These are phyloP conservation scores for Rhodophaea formosa DNA, from an alignment of 2,888 invertebrate species.

Conservation along the genomic window DNA sequence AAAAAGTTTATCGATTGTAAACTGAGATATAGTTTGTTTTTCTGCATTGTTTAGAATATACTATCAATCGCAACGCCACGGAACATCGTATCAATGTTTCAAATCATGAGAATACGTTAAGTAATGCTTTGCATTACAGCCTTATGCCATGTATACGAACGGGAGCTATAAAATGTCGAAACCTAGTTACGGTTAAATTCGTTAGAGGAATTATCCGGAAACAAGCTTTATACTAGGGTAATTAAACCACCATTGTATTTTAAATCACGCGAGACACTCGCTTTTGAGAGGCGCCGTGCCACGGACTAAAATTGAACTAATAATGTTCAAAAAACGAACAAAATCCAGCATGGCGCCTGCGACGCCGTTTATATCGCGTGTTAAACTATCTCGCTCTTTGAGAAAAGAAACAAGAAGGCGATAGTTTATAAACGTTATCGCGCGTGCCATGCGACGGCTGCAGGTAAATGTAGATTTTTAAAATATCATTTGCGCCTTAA, in stretches of 20 bases:
- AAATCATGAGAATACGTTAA: slow-evolving; percentile 54
- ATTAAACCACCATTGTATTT: slow-evolving; percentile 52
- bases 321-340: not conserved
- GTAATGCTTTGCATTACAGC: slow-evolving; percentile 80
- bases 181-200: slow-evolving; percentile 60
- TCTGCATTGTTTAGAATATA: not conserved
- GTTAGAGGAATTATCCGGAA: slow-evolving; percentile 60
- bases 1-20: not conserved
- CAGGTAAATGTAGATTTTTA: too few species aligned
- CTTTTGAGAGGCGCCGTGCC: slow-evolving; percentile 17
- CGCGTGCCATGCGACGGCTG: too few species aligned
- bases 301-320: slow-evolving; percentile 16
- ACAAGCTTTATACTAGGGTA: slow-evolving; percentile 76
- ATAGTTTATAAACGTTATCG: too few species aligned
- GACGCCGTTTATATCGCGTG: too few species aligned
- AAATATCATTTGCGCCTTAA: too few species aligned
- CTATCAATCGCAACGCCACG: slow-evolving; percentile 19
- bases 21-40: not conserved
- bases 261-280: slow-evolving; percentile 28
- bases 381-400: too few species aligned
- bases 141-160: slow-evolving; percentile 87
- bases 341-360: too few species aligned
- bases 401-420: too few species aligned
- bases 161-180: slow-evolving; percentile 65
- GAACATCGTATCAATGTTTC: slow-evolving; percentile 29